Conservation (phyloP, 1,140 invertebrate genomes). For the Zaprionus capensis region DNA sequence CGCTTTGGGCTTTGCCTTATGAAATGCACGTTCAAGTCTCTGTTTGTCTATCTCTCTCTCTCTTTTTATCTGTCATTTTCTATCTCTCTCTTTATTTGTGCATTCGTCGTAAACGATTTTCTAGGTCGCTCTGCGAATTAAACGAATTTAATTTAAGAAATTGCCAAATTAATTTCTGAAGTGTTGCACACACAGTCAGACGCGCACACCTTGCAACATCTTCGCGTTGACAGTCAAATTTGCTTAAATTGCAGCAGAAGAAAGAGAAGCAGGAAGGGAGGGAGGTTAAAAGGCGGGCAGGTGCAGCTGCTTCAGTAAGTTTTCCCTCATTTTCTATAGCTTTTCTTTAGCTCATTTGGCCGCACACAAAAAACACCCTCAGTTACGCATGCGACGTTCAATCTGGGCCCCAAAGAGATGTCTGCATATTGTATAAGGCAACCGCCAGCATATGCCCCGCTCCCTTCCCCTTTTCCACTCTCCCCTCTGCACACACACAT, state of each 20-base stretch:
- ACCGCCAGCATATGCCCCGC: background rate
- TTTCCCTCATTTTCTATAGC: background rate
- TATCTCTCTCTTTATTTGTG: background rate
- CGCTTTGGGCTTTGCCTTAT: conserved; percentile 40
- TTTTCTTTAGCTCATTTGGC: conserved; percentile 44
- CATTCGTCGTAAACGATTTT: conserved; percentile 47
- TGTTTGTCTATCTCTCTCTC: conserved; percentile 10
- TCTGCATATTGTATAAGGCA: conserved; percentile 61
- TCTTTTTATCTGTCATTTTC: too few species aligned
- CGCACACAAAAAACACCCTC: conserved; percentile 62
- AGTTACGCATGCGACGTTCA: conserved; percentile 68
- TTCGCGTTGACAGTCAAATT: conserved; percentile 65
- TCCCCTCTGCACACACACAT: conserved; percentile 17
- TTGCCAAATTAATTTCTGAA: conserved; percentile 29
- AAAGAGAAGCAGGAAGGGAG: background rate
- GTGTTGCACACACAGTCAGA: background rate
- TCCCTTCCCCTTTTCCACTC: conserved; percentile 14
- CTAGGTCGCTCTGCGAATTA: conserved; percentile 54
- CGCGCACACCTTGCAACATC: conserved; percentile 20
- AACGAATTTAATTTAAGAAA: conserved; percentile 21
- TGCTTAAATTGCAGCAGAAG: conserved; percentile 51
- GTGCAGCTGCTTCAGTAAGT: background rate
- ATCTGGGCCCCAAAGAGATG: background rate
- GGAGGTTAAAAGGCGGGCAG: background rate
- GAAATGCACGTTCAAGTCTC: conserved; percentile 39